Evolutionary conservation across 1,140 invertebrate genomes (phyloP).

Genomic region (Caerostris darwini): DNA sequence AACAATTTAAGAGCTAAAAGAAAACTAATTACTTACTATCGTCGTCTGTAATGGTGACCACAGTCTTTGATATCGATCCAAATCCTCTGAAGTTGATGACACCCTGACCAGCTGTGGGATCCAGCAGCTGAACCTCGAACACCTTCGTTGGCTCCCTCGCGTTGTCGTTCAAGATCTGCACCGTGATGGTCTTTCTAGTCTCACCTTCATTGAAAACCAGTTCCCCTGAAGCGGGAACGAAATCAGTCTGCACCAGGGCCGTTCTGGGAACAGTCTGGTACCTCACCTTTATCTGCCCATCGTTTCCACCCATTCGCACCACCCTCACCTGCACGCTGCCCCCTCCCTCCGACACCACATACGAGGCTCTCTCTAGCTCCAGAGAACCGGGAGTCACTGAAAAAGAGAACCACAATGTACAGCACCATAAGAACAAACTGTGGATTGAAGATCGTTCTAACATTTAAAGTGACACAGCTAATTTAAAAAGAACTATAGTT

Average conservation of each 20-base stretch:
- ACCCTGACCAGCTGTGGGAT: background rate
- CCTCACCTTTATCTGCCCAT: background rate
- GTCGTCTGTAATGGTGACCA: slow-evolving; percentile 23
- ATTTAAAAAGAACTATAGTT: too few species aligned
- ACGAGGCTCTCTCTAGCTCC: background rate
- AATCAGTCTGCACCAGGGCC: background rate
- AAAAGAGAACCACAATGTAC: background rate
- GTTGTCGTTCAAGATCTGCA: slow-evolving; percentile 10
- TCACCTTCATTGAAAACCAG: slow-evolving; percentile 44
- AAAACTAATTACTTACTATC: slow-evolving; percentile 54
- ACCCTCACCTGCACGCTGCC: background rate
- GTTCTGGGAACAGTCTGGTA: background rate
- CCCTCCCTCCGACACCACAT: background rate
- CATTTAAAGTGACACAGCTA: too few species aligned
- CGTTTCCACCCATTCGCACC: background rate
- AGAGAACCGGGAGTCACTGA: slow-evolving; percentile 38
- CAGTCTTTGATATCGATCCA: background rate
- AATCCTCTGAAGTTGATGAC: slow-evolving; percentile 38
- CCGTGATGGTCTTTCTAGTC: background rate
- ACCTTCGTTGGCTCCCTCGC: background rate
- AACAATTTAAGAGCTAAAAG: background rate
- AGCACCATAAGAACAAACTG: background rate
- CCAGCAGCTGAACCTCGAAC: background rate
- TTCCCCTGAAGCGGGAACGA: background rate
- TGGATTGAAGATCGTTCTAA: too few species aligned